Evolutionary conservation across 2,797 vertebrate genomes (phyloP), one percentile per base, ranked within the genome.

Genomic region (Silurus lanzhouensis): DNA sequence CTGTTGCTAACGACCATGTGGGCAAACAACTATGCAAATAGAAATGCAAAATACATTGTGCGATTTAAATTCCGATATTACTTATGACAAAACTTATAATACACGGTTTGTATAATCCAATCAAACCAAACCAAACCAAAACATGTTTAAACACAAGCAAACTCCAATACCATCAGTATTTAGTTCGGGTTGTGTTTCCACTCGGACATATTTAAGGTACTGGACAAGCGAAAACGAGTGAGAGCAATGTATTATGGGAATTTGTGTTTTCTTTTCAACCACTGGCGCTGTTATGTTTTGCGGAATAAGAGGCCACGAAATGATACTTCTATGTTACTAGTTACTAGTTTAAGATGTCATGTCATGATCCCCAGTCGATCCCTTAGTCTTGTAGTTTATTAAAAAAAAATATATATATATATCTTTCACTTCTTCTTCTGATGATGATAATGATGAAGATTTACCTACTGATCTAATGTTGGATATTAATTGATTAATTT

Each of bases 241-340:
- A 22, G 22, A 74, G 46, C 58, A 25, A 5, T 22, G 86, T 82
- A 86, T 87, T 88, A 14, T 91, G 88, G 91, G 90, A 87, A 81
- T 63, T 88, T 85, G 81, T 60, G 89, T 91, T 70, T 85, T 85
- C 27, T 22, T 60, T 14, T 38, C 14, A 20, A 20, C 6, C 31
- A 70, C 67, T 19, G 31, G 19, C 38, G 38, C 38, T 38, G 38
- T 19, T 70, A 31, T 15, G 7, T 31, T 20, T 20, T 46, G 20
- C 68, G 44, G 68, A 20, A 20, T 46, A 75, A 25, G 1, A 27
- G n/a, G 1, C 22, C 44, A n/a, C n/a, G 17, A 15, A 52, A 55
- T 17, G 6, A 17, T 27, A 14, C 6, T 55, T 55, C 9, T 55
- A 5, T 14, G 1, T 48, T 72, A 72, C 10, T 9, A n/a, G 1